Percentiles rank a stretch among this genome's conserved stretches.
Conservation (phyloP, 2,888 invertebrate genomes). For the Cantharis rufa region DNA sequence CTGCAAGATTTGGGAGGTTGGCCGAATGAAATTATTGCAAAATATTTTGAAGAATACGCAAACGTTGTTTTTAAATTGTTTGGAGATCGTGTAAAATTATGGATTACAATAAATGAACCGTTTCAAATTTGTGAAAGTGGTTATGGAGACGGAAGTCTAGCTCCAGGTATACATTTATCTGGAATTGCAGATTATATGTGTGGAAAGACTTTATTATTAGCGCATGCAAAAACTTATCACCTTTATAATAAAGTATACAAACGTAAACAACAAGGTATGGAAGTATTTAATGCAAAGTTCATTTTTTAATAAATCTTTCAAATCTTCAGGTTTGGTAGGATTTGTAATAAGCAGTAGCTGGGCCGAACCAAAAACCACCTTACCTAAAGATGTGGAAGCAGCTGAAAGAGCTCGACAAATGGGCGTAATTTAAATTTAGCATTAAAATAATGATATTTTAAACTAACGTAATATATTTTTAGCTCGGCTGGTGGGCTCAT, state of each 20-base stretch:
- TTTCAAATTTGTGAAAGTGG: constrained; percentile 44
- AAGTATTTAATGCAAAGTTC: too few relatives aligned
- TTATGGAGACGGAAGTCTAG: constrained; percentile 50
- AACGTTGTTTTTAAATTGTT: constrained; percentile 54
- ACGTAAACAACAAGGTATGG: constrained; percentile 41
- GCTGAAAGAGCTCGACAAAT: constrained; percentile 62
- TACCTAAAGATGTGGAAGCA: constrained; percentile 58
- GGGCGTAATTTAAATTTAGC: constrained; percentile 53
- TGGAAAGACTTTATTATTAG: constrained; percentile 65
- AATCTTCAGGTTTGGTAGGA: constrained; percentile 63
- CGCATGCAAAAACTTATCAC: constrained; percentile 68
- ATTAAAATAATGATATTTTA: too few relatives aligned
- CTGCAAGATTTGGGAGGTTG: constrained; percentile 67
- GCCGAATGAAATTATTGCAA: constrained; percentile 61
- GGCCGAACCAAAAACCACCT: constrained; percentile 59
- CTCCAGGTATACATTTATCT: constrained; percentile 58
- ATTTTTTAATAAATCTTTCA: neutral
- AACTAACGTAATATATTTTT: constrained; percentile 33
- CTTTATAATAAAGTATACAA: constrained; percentile 61
- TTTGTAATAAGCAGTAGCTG: constrained; percentile 62
- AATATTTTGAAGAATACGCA: constrained; percentile 66
- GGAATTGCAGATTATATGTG: constrained; percentile 67
- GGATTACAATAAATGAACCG: constrained; percentile 64
- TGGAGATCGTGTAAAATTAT: constrained; percentile 53
- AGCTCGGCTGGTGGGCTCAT: constrained; percentile 57